These are phyloP conservation scores for Xyliphius kryptos DNA, from an alignment of 2,113 vertebrate genomes.

Conservation along the genomic window DNA sequence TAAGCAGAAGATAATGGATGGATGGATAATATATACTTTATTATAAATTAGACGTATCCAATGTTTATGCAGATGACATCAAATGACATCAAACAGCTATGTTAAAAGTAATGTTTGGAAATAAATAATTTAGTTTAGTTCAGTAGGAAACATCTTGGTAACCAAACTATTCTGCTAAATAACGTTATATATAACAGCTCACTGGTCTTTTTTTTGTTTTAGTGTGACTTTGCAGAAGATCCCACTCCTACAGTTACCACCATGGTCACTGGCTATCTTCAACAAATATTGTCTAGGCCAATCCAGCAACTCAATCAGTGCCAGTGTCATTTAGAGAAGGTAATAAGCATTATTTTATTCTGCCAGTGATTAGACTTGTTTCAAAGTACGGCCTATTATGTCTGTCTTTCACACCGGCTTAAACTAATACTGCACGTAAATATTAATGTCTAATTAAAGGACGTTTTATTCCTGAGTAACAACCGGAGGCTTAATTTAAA, in stretches of 20 bases:
- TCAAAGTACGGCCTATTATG: neutral
- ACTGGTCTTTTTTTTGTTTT: conserved; percentile 48
- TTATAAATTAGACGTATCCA: too few relatives aligned
- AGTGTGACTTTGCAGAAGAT: conserved; percentile 67
- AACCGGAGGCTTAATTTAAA: conserved; percentile 33
- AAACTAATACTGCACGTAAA: conserved; percentile 34
- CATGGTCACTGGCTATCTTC: conserved; percentile 54
- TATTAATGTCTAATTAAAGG: conserved; percentile 46
- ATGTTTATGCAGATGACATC: too few relatives aligned
- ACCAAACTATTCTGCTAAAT: too few relatives aligned
- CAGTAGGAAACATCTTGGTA: too few relatives aligned
- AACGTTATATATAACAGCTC: conserved; percentile 4
- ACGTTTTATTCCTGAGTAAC: conserved; percentile 41
- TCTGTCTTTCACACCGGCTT: neutral
- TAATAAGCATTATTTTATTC: conserved; percentile 53
- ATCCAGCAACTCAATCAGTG: conserved; percentile 66
- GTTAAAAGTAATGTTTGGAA: too few relatives aligned
- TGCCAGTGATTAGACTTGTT: conserved; percentile 31
- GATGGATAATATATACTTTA: too few relatives aligned
- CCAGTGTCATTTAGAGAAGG: conserved; percentile 78
- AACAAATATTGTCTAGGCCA: conserved; percentile 64
- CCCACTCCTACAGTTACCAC: conserved; percentile 61
- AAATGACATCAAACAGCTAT: too few relatives aligned
- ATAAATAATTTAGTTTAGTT: too few relatives aligned
- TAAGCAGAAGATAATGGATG: too few relatives aligned